Evolutionary conservation across 2,797 vertebrate genomes (phyloP).

Genomic region (Centroberyx gerrardi): DNA sequence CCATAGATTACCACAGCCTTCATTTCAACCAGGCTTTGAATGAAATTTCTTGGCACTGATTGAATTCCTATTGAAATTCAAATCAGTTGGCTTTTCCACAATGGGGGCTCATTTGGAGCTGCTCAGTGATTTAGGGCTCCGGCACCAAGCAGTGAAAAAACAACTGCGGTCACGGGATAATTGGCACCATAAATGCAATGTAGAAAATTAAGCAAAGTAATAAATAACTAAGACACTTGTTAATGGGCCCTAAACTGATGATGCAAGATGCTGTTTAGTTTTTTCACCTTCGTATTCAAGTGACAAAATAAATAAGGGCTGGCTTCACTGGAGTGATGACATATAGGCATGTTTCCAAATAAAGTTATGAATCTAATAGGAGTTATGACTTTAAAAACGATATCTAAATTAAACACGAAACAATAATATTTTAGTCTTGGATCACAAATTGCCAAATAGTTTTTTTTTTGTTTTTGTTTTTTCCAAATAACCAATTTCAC

Average conservation of each 20-base stretch:
- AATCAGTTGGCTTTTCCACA: slow-evolving; percentile 81
- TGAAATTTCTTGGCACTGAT: slow-evolving; percentile 76
- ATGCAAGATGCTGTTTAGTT: slow-evolving; percentile 60
- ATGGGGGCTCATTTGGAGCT: slow-evolving; percentile 76
- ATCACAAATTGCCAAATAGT: too few relatives aligned
- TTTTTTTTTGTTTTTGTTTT: too few relatives aligned
- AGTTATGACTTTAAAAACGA: background rate
- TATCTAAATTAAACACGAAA: too few relatives aligned
- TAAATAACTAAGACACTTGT: slow-evolving; percentile 81
- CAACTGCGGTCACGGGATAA: slow-evolving; percentile 80
- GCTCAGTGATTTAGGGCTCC: slow-evolving; percentile 81
- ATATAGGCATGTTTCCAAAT: background rate
- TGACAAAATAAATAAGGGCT: slow-evolving; percentile 40
- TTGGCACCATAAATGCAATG: slow-evolving; percentile 81
- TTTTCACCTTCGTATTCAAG: background rate
- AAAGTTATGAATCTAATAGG: background rate
- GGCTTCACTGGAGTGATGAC: background rate
- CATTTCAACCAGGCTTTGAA: slow-evolving; percentile 71
- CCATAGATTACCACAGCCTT: slow-evolving; percentile 52
- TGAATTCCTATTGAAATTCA: slow-evolving; percentile 85
- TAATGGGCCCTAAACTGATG: slow-evolving; percentile 72
- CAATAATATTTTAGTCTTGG: too few relatives aligned
- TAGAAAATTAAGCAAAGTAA: slow-evolving; percentile 81
- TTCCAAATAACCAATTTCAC: too few relatives aligned
- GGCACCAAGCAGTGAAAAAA: slow-evolving; percentile 77